These are phyloP conservation scores for Microctonus hyperodae DNA, from an alignment of 2,888 invertebrate species.

Conservation along the genomic window DNA sequence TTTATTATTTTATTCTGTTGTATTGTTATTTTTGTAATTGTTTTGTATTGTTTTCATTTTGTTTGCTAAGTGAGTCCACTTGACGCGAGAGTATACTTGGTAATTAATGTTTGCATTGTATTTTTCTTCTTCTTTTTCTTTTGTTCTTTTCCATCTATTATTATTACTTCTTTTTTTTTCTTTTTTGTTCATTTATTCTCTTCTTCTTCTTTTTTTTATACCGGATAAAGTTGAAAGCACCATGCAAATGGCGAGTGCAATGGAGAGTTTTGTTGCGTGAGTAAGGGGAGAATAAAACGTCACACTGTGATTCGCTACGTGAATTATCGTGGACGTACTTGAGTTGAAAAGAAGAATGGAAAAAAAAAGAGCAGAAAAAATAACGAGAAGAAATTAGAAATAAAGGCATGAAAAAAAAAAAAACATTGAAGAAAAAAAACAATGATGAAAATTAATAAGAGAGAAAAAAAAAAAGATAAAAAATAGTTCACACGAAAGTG, in stretches of 20 bases:
- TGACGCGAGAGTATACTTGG: not conserved
- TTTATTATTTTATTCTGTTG: not conserved
- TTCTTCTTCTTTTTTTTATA: not conserved
- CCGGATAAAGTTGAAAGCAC: constrained; percentile 1
- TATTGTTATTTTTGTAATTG: not conserved
- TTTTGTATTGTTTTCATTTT: not conserved
- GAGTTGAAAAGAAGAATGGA: not conserved
- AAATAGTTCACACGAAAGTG: not conserved
- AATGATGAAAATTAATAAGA: not conserved
- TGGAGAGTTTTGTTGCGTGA: not conserved
- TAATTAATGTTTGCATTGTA: constrained; percentile 7
- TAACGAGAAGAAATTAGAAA: too few species aligned
- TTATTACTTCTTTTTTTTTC: not conserved
- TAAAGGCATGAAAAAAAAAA: not conserved
- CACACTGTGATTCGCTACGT: constrained; percentile 6
- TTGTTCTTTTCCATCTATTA: not conserved
- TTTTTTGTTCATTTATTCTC: not conserved
- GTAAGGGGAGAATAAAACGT: not conserved
- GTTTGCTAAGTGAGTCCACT: not conserved
- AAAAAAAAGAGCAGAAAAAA: not conserved
- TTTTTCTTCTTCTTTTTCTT: not conserved
- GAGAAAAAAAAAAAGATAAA: not conserved
- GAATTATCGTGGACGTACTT: not conserved
- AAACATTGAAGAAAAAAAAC: not conserved
- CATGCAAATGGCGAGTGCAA: not conserved